Evolutionary conservation across 37 sponge, comb jelly and placozoan genomes (phyloP), one percentile per base, ranked within the genome.

Genomic region (Geodia barretti): DNA sequence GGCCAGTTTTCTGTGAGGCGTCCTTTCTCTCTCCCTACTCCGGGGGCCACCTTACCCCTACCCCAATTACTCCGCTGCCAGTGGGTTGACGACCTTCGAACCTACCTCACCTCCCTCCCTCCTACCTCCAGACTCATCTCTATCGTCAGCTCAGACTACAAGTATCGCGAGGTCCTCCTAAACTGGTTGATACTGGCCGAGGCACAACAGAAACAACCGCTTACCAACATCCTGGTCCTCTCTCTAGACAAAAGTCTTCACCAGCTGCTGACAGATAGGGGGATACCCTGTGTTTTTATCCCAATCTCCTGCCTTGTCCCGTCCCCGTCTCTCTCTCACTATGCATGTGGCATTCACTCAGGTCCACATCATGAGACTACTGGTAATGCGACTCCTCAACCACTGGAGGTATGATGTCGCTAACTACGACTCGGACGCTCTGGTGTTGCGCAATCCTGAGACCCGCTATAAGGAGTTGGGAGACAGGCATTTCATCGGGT

Each of bases 321-420:
- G 33, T 20, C 9, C 3, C 43, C 0, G 25, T 26, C 31, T 41
- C 4, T 1, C 17, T 2, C 66, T 47, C 58, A 66, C 1, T 8
- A 39, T 30, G 2, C 68, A 79, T 4, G 32, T 79, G 7, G 79
- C 69, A 28, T 79, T 79, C 68, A 42, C 68, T 25, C 23, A 39
- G 68, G 58, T 41, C 24, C 24, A 41, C 40, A 28, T 81, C 26
- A 9, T 71, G 29, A 81, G 82, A 71, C 73, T 81, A 60, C 70
- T 73, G 37, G 73, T 72, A 21, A 72, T 81, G 73, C 70, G 82
- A 34, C 25, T 81, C 7, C 2, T 81, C 30, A 81, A 81, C 63
- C 73, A 72, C 72, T 81, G 82, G 82, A 73, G 82, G 32, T 81
- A 71, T 70, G 82, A 81, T 60, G 62, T 33, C 19, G 73, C 73